phyloP scores from a whole-genome alignment of 2,888 invertebrate genomes.

The Lithophane leautieri region DNA sequence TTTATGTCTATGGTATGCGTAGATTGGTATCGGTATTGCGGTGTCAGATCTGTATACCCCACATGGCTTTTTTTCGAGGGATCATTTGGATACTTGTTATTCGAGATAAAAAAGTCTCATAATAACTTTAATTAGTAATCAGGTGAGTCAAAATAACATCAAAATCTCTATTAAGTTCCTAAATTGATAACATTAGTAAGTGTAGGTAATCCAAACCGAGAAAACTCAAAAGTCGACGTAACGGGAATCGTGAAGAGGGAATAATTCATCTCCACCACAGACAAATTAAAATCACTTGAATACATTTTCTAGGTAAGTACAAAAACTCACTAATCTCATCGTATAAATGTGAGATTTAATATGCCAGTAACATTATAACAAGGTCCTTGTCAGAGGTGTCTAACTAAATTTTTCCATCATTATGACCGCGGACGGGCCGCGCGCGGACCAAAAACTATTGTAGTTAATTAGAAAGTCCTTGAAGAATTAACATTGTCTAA shows the following conservation, averaged over 20 bases:
- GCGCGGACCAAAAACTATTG: no score
- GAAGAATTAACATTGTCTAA: no score
- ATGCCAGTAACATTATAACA: background rate
- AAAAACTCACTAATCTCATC: background rate
- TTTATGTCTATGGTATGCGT: constrained; percentile 44
- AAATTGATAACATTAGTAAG: background rate
- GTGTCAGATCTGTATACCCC: constrained; percentile 1
- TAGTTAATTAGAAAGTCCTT: no score
- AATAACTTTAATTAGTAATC: background rate
- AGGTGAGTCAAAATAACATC: no score
- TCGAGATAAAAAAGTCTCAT: background rate
- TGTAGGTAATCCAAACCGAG: background rate
- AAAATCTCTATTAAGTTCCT: no score
- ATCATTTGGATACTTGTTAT: background rate
- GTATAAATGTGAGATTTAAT: background rate
- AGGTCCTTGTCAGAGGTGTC: background rate
- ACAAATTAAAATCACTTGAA: background rate
- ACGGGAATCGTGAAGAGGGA: background rate
- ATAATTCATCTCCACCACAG: background rate
- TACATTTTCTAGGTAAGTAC: background rate
- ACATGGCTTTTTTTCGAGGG: constrained; percentile 1
- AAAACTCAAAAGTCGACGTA: background rate
- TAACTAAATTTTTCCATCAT: background rate
- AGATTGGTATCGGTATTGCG: constrained; percentile 47
- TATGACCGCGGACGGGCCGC: no score